phyloP scores from a whole-genome alignment of 2,888 invertebrate genomes.

The Subacronicta megacephala region DNA sequence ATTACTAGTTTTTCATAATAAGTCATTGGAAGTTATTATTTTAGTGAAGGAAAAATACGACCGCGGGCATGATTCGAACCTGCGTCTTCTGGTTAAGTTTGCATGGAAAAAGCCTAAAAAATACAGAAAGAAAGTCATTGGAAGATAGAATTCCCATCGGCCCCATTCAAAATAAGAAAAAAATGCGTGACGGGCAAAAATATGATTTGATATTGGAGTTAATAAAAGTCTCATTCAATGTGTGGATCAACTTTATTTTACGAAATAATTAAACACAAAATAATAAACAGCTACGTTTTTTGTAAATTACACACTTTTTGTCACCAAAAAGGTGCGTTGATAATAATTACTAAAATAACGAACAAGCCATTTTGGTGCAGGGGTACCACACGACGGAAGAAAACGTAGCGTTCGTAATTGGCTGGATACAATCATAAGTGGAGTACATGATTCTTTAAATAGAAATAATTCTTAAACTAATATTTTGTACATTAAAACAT shows the following conservation, averaged over 20 bases:
- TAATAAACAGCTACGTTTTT: slow-evolving; percentile 55
- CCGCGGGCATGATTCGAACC: too few species aligned
- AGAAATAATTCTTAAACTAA: slow-evolving; percentile 49
- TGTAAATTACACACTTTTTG: slow-evolving; percentile 44
- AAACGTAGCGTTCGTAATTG: slow-evolving; percentile 40
- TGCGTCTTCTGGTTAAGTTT: too few species aligned
- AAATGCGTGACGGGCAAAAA: too few species aligned
- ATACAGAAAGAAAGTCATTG: too few species aligned
- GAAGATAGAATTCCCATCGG: too few species aligned
- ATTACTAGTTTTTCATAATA: too few species aligned
- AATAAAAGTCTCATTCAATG: slow-evolving; percentile 52
- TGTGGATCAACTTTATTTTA: slow-evolving; percentile 62
- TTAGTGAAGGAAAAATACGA: too few species aligned
- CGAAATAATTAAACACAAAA: slow-evolving; percentile 54
- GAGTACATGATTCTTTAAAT: slow-evolving; percentile 54
- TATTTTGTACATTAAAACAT: slow-evolving; percentile 58
- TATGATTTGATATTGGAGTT: neutral
- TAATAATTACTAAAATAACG: slow-evolving; percentile 17
- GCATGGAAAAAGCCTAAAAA: too few species aligned
- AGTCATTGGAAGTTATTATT: too few species aligned
- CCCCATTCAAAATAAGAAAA: too few species aligned
- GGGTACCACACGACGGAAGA: slow-evolving; percentile 24
- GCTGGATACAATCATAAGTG: slow-evolving; percentile 51
- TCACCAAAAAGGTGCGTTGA: slow-evolving; percentile 32
- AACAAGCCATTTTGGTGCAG: slow-evolving; percentile 35